Evolutionary conservation across 2,797 vertebrate species (phyloP).

Genomic region (Pristis pectinata): DNA sequence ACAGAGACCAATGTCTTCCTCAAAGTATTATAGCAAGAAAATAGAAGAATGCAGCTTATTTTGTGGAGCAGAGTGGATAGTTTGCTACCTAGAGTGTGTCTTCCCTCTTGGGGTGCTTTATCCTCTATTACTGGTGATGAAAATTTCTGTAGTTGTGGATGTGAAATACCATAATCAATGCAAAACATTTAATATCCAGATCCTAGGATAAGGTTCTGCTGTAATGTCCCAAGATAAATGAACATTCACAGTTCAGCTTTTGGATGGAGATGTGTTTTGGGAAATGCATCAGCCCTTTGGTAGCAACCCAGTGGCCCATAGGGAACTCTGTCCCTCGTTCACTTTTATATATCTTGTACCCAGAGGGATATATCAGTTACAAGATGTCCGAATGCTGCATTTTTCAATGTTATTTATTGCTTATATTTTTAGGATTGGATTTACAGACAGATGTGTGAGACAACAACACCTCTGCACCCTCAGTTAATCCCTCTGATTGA

Average conservation of each 20-base stretch:
- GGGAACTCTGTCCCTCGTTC: not conserved
- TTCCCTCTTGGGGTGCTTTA: not conserved
- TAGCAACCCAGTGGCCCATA: not conserved
- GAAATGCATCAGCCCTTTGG: not conserved
- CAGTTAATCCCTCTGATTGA: conserved; percentile 91
- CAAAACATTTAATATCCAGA: not conserved
- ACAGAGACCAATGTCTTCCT: too few species aligned
- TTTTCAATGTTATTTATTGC: not conserved
- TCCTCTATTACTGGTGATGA: not conserved
- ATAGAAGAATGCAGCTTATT: not conserved
- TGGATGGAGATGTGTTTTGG: not conserved
- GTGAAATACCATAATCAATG: not conserved
- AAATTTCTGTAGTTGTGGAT: not conserved
- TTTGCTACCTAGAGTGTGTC: not conserved
- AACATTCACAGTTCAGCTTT: not conserved
- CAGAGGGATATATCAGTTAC: not conserved
- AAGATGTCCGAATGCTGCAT: not conserved
- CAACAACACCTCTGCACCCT: conserved; percentile 85
- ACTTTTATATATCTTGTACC: not conserved
- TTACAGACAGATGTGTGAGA: conserved; percentile 91
- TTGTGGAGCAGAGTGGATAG: not conserved
- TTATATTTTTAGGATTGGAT: conserved; percentile 81
- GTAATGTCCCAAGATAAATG: not conserved
- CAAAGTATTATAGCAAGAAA: not conserved
- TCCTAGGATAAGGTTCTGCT: not conserved